Evolutionary conservation across 2,888 invertebrate genomes (phyloP).

Genomic region (Drosophila nr. medialis): DNA sequence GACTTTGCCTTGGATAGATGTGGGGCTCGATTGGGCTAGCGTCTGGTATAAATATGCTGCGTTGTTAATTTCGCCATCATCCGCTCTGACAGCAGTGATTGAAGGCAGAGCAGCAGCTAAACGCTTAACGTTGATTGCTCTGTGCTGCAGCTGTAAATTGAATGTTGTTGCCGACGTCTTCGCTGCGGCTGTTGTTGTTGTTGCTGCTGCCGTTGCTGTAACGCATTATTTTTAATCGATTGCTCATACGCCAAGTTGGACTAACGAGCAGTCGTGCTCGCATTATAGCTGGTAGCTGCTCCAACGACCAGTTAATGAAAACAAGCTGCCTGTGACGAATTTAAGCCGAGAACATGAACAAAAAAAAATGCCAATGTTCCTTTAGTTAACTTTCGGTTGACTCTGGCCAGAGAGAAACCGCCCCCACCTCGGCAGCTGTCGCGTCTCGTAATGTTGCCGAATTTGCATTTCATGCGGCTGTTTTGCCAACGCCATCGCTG

Average conservation of each 20-base stretch:
- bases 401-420: background rate
- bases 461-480: conserved; percentile 76
- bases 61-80: conserved; percentile 59
- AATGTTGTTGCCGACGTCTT: conserved; percentile 28
- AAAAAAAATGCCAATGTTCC: conserved; percentile 41
- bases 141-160: conserved; percentile 69
- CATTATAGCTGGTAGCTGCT: conserved; percentile 44
- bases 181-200: background rate
- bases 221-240: conserved; percentile 74
- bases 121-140: conserved; percentile 72
- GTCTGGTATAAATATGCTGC: conserved; percentile 42
- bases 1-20: conserved; percentile 23
- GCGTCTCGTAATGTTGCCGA: conserved; percentile 70
- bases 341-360: conserved; percentile 41
- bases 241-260: conserved; percentile 69
- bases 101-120: conserved; percentile 55
- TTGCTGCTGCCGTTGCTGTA: conserved; percentile 6
- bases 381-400: background rate
- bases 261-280: conserved; percentile 66
- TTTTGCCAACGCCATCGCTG: conserved; percentile 35
- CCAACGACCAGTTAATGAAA: conserved; percentile 77
- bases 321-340: conserved; percentile 73
- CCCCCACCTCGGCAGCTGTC: conserved; percentile 38
- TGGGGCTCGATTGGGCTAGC: conserved; percentile 2
- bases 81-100: conserved; percentile 46